Evolutionary conservation across 1,140 invertebrate species (phyloP).

Genomic region (Uloborus diversus): DNA sequence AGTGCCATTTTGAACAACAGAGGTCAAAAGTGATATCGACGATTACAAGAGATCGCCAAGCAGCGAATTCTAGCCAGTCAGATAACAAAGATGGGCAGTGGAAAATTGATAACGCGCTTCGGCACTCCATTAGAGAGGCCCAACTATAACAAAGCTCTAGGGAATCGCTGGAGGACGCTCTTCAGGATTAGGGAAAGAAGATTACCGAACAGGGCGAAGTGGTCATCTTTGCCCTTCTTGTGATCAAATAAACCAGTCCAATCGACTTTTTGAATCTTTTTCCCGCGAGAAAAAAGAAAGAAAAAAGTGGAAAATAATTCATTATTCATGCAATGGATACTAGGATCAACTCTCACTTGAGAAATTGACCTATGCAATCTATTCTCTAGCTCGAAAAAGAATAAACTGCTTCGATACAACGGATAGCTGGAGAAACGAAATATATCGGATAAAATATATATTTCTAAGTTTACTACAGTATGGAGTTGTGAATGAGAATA

Average conservation of each 20-base stretch:
- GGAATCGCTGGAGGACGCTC: slow-evolving; percentile 38
- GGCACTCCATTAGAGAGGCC: slow-evolving; percentile 47
- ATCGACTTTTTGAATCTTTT: background rate
- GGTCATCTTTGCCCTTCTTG: background rate
- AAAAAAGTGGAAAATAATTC: no score
- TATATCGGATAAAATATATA: no score
- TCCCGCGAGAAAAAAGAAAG: background rate
- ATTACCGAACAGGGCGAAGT: slow-evolving; percentile 20
- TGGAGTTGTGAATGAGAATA: no score
- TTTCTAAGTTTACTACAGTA: no score
- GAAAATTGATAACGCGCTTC: slow-evolving; percentile 47
- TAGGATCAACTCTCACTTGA: no score
- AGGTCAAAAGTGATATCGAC: no score
- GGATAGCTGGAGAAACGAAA: no score
- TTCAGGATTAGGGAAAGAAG: slow-evolving; percentile 54
- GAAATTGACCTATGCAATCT: no score
- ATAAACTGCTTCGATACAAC: no score
- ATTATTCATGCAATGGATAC: no score
- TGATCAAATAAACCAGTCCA: slow-evolving; percentile 27
- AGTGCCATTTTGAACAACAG: no score
- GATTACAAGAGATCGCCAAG: slow-evolving; percentile 25
- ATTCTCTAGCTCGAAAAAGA: no score
- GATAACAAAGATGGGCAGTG: slow-evolving; percentile 6
- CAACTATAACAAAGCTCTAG: slow-evolving; percentile 34
- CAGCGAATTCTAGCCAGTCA: slow-evolving; percentile 11